These are phyloP conservation scores for Mactromeris polynyma DNA, from an alignment of 2,888 invertebrate genomes.

Conservation along the genomic window DNA sequence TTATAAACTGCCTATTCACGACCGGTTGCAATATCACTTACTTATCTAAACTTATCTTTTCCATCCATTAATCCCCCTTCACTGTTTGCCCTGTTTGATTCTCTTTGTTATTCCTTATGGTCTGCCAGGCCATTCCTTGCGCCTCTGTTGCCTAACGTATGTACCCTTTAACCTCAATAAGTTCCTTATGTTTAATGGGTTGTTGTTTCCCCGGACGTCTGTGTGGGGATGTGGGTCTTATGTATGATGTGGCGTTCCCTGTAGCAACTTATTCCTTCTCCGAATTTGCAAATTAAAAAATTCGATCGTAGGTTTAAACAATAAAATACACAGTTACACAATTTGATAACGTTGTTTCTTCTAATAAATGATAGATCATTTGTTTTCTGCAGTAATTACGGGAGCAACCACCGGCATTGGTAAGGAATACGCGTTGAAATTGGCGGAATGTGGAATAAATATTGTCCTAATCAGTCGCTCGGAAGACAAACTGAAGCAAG, in stretches of 20 bases:
- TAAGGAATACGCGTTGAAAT: conserved; percentile 84
- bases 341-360: background rate
- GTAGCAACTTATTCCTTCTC: background rate
- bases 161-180: no score
- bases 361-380: background rate
- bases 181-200: no score
- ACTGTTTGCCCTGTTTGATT: no score
- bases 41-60: background rate
- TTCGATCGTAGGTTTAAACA: background rate
- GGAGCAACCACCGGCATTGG: conserved; percentile 87
- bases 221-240: no score
- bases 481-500: conserved; percentile 81
- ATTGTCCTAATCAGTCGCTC: conserved; percentile 86
- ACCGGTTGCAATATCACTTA: background rate
- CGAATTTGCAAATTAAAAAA: background rate
- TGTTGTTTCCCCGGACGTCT: no score
- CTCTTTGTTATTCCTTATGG: no score
- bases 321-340: background rate
- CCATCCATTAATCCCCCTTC: no score
- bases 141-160: no score
- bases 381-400: conserved; percentile 83
- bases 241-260: no score
- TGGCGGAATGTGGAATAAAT: conserved; percentile 83
- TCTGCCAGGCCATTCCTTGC: no score
- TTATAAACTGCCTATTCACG: background rate